A percentile compares a stretch with the other conserved stretches of the same genome.
phyloP scores from a whole-genome alignment of 2,888 invertebrate species.

The Platynereis dumerilii region DNA sequence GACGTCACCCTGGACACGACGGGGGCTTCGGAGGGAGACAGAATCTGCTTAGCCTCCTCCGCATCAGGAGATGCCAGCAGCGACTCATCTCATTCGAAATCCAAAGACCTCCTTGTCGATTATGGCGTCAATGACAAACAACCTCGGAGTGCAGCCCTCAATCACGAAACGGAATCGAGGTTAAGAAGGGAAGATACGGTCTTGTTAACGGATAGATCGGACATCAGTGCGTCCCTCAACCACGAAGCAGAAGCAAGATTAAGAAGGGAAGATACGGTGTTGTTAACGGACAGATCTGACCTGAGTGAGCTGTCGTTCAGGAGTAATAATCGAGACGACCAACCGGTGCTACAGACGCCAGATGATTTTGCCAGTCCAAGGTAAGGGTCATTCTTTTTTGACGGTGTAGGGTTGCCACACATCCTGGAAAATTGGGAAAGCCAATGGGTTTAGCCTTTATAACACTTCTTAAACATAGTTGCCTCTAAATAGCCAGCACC shows the following conservation, averaged over 20 bases:
- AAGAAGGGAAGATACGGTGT: too few species aligned
- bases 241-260: too few species aligned
- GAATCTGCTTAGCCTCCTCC: constrained; percentile 29
- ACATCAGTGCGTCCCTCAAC: too few species aligned
- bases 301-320: constrained; percentile 13
- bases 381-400: constrained; percentile 5
- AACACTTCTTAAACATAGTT: too few species aligned
- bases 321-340: constrained; percentile 23
- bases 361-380: constrained; percentile 74
- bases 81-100: constrained; percentile 39
- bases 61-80: constrained; percentile 37
- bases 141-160: not conserved
- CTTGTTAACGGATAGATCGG: not conserved
- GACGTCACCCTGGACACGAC: constrained; percentile 54
- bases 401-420: too few species aligned
- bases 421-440: too few species aligned
- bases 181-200: too few species aligned
- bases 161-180: too few species aligned
- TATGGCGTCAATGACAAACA: constrained; percentile 28
- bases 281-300: constrained; percentile 11
- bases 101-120: constrained; percentile 40
- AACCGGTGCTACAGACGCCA: constrained; percentile 73
- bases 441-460: too few species aligned
- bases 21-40: not conserved
- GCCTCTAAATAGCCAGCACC: too few species aligned